Percentiles rank a stretch among this genome's conserved stretches.
These are phyloP conservation scores for Heliothis virescens DNA, from an alignment of 1,140 invertebrate genomes.

Conservation along the genomic window DNA sequence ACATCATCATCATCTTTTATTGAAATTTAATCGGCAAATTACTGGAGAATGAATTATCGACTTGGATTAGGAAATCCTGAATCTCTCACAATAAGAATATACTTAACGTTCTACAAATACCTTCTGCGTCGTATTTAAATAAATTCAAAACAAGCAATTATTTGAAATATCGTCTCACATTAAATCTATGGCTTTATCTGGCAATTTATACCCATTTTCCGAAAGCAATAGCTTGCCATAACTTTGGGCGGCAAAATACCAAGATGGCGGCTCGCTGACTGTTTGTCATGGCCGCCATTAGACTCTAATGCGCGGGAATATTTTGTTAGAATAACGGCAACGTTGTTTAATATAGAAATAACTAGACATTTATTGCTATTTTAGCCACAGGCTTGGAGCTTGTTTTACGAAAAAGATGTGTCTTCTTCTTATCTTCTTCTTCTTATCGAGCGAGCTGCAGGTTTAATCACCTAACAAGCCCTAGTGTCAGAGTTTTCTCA, in stretches of 20 bases:
- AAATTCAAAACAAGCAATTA: neutral
- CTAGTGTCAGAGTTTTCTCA: too few species aligned
- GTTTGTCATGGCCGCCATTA: slow-evolving; percentile 27
- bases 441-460: too few species aligned
- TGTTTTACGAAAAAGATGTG: neutral
- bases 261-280: slow-evolving; percentile 8
- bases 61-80: too few species aligned
- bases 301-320: slow-evolving; percentile 19
- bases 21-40: too few species aligned
- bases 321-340: slow-evolving; percentile 19
- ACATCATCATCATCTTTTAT: too few species aligned
- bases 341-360: slow-evolving; percentile 18
- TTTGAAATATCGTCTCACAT: neutral
- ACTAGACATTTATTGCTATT: neutral
- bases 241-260: slow-evolving; percentile 1
- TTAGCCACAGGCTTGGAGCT: neutral
- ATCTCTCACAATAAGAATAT: too few species aligned
- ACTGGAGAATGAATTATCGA: too few species aligned
- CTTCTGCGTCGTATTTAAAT: neutral
- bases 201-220: neutral
- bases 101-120: neutral
- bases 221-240: slow-evolving; percentile 18
- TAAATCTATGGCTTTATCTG: neutral
- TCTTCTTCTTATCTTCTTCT: too few species aligned
- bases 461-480: too few species aligned